phyloP scores from a whole-genome alignment of 2,888 invertebrate species.

The Sinhomidia bicolor region DNA sequence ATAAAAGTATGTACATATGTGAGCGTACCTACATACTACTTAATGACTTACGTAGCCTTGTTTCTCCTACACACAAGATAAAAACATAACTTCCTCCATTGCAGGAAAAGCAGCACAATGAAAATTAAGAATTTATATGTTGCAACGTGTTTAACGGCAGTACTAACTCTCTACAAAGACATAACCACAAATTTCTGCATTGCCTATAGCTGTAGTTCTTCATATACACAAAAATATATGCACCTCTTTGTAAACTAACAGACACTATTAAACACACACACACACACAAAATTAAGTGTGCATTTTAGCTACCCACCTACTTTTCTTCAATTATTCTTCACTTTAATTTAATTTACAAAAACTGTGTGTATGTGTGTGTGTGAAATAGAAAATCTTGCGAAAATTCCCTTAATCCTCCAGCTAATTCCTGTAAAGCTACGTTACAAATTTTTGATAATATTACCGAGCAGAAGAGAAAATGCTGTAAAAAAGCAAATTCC shows the following conservation, averaged over 20 bases:
- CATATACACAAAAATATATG: background rate
- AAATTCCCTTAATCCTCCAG: background rate
- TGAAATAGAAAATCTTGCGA: conserved; percentile 34
- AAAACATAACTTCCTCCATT: background rate
- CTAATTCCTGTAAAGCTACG: conserved; percentile 18
- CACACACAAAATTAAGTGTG: too few relatives aligned
- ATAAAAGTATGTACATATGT: too few relatives aligned
- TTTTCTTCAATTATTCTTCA: conserved; percentile 11
- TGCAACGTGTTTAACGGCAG: background rate
- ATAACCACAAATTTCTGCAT: background rate
- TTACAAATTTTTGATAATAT: conserved; percentile 17
- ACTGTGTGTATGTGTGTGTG: too few relatives aligned
- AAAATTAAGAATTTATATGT: too few relatives aligned
- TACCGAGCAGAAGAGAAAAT: background rate
- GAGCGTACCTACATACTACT: too few relatives aligned
- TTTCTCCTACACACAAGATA: background rate
- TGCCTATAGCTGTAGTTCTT: background rate
- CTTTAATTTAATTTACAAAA: conserved; percentile 40
- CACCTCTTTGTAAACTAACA: conserved; percentile 3
- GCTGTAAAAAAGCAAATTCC: background rate
- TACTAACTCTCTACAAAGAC: background rate
- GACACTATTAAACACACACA: conserved; percentile 5
- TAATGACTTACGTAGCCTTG: too few relatives aligned
- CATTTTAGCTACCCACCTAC: too few relatives aligned
- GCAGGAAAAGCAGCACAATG: too few relatives aligned